Base-by-base conservation (phyloP, 2,888 invertebrate species). In the Amblyjoppa proteus region DNA sequence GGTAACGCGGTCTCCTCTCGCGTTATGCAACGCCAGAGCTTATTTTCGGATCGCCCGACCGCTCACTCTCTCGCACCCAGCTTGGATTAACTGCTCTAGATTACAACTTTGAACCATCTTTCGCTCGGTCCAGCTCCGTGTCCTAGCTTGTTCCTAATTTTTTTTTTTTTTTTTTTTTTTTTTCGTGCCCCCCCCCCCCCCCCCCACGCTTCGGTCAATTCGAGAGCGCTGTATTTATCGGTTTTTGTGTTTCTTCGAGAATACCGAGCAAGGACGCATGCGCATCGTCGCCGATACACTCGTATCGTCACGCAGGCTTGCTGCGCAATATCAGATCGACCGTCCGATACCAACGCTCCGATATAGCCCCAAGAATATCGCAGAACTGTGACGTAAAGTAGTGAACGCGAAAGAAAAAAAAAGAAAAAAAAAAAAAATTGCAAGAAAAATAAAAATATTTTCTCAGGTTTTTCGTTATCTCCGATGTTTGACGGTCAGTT, bases 11-110 rank as follows among this genome's bases (percentile, higher is more conserved):
- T 51, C 20, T 85, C 76, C 64, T 83, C 68, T 49, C 70, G 51
- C 80, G 83, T 85, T 85, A 85, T 69, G 85, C 80, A 85, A 85
- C 83, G 71, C 81, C 80, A 69, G 69, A 80, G 83, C 79, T 85
- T 85, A 85, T 85, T 85, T 83, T 85, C 66, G 85, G 80, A 73
- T 80, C 71, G 80, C 82, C 80, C 61, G 41, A 77, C 77, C 69
- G 83, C 83, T 68, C 70, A 56, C 41, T 75, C 80, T 79, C 80
- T 69, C 58, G 38, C 56, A 56, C 71, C 61, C 82, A 75, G 70
- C 70, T 56, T 80, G 64, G 41, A 66, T 66, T 64, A 66, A 66
- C 45, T 51, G 75, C 61, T 76, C 75, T 34, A 76, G 51, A 76
- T 76, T 76, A 34, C 51, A 34, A 51, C 49, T 13, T 38, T 76